A percentile compares a stretch with the other conserved stretches of the same genome.
Evolutionary conservation across 2,113 vertebrate species (phyloP).

Genomic region (Steatornis caripensis): DNA sequence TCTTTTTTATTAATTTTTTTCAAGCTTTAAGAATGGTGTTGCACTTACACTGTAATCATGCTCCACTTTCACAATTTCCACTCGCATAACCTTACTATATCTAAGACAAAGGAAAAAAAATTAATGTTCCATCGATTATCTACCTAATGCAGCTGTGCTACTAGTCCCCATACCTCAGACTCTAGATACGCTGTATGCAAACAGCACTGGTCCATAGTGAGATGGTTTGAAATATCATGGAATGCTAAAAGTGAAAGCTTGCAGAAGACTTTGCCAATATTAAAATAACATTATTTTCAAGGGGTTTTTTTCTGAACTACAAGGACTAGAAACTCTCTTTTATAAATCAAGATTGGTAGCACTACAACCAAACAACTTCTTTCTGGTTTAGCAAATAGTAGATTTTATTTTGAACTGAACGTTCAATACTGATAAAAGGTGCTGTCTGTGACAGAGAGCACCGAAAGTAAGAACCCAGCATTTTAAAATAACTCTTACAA

Average conservation of each 20-base stretch:
- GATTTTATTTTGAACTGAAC: neutral
- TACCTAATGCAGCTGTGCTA: neutral
- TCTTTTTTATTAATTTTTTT: neutral
- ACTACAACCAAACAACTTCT: neutral
- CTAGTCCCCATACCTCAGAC: neutral
- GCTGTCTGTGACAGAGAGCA: neutral
- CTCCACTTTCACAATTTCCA: neutral
- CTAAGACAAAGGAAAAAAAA: neutral
- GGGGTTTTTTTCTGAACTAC: neutral
- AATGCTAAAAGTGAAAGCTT: neutral
- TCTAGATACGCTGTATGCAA: neutral
- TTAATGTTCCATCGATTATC: neutral
- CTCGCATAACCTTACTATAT: neutral
- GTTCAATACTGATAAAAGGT: neutral
- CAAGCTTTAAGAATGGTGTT: neutral
- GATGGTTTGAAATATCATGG: neutral
- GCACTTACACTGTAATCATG: neutral
- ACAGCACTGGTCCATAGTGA: neutral
- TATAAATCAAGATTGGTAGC: neutral
- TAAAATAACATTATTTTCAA: neutral
- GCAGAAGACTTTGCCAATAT: neutral
- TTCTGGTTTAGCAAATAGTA: neutral
- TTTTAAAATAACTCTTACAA: constrained; percentile 65
- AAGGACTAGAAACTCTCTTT: neutral
- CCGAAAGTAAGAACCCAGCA: neutral